A percentile compares a stretch with the other conserved stretches of the same genome.
Evolutionary conservation across 2,113 vertebrate genomes (phyloP).

Genomic region (Petaurus breviceps): DNA sequence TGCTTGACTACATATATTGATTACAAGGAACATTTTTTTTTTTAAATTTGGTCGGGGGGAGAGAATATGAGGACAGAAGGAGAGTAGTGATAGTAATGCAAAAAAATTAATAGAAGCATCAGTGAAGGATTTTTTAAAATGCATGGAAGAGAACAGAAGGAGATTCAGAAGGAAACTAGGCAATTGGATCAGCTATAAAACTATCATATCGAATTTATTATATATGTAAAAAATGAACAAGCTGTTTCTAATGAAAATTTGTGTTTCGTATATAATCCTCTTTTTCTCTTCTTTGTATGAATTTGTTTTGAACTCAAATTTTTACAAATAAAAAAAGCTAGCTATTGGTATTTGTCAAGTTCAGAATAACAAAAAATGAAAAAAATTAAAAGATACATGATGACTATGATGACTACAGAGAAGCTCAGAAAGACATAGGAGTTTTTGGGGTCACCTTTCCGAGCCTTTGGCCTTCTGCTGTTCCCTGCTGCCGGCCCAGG

Average conservation of each 20-base stretch:
- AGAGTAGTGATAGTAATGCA: background rate
- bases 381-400: background rate
- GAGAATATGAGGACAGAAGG: background rate
- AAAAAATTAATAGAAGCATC: background rate
- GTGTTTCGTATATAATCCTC: background rate
- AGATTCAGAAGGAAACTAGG: background rate
- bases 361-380: background rate
- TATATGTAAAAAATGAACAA: background rate
- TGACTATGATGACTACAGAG: background rate
- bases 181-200: background rate
- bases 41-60: background rate
- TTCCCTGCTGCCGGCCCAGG: no score
- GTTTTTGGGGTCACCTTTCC: no score
- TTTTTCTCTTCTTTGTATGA: no score
- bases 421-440: no score
- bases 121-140: background rate
- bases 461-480: no score
- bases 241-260: background rate
- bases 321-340: no score
- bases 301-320: no score
- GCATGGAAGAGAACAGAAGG: background rate
- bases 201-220: background rate
- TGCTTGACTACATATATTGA: no score
- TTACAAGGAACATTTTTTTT: no score
- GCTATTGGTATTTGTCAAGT: background rate